These are phyloP conservation scores for Rhagologus leucostigma DNA, from an alignment of 2,113 vertebrate genomes.

Conservation along the genomic window DNA sequence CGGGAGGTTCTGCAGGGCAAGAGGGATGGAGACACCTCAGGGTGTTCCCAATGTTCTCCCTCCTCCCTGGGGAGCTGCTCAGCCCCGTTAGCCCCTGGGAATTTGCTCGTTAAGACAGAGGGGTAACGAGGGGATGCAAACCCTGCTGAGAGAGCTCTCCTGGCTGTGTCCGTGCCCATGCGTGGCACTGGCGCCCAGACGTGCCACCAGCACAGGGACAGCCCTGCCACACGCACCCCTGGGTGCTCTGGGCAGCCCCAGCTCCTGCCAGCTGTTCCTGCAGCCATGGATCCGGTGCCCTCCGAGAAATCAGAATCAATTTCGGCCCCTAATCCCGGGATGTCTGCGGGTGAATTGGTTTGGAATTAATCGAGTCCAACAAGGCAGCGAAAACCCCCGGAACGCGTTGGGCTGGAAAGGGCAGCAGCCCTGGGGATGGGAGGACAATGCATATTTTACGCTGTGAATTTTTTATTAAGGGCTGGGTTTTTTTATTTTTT, in stretches of 20 bases:
- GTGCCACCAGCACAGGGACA: neutral
- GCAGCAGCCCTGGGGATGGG: conserved; percentile 16
- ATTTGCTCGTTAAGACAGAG: neutral
- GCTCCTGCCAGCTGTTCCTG: neutral
- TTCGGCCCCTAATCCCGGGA: neutral
- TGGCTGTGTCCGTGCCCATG: neutral
- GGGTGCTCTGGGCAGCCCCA: neutral
- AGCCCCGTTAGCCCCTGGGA: accelerated
- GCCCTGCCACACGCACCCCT: accelerated
- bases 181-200: accelerated
- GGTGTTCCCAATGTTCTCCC: accelerated
- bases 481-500: neutral
- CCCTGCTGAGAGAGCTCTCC: neutral
- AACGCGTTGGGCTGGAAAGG: neutral
- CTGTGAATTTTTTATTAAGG: conserved; percentile 47
- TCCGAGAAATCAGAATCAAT: neutral
- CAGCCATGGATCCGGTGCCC: neutral
- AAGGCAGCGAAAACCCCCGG: neutral
- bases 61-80: neutral
- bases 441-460: conserved; percentile 16
- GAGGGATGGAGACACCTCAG: neutral
- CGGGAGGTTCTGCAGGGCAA: neutral
- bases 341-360: conserved; percentile 11
- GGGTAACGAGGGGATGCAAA: neutral
- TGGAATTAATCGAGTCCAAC: conserved; percentile 33